A percentile compares a stretch with the other conserved stretches of the same genome.
Evolutionary conservation across 2,888 invertebrate species (phyloP).

Genomic region (Malthinus seriepunctatus): DNA sequence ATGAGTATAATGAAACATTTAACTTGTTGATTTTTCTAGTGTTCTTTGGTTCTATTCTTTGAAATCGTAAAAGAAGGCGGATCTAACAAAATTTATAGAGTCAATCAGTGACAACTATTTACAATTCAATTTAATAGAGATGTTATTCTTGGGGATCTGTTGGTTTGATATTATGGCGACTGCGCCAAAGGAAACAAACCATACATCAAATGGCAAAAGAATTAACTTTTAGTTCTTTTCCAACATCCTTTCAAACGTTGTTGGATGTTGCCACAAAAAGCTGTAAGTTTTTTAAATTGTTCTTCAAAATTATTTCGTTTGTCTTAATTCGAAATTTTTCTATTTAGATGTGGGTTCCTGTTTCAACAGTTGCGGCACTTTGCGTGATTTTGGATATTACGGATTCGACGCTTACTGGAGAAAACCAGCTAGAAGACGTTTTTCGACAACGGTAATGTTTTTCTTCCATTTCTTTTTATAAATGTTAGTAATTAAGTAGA

Average conservation of each 20-base stretch:
- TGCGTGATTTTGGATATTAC: conserved; percentile 47
- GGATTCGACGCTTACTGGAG: conserved; percentile 40
- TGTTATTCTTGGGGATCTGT: conserved; percentile 38
- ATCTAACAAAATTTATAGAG: conserved; percentile 44
- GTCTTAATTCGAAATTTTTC: background rate
- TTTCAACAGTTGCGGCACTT: conserved; percentile 48
- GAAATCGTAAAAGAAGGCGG: conserved; percentile 41
- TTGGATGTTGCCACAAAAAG: conserved; percentile 3
- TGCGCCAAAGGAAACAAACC: conserved; percentile 38
- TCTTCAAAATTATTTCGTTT: background rate
- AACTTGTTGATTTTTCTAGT: conserved; percentile 19
- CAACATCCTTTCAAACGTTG: conserved; percentile 30
- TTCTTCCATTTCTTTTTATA: no score
- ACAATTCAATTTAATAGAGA: conserved; percentile 46
- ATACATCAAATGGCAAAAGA: conserved; percentile 38
- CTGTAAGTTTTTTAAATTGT: background rate
- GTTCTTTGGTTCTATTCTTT: conserved; percentile 10
- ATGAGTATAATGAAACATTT: conserved; percentile 21
- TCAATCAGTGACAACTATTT: conserved; percentile 48
- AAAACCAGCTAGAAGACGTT: conserved; percentile 56
- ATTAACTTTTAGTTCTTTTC: conserved; percentile 35
- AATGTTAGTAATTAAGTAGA: no score
- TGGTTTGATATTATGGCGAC: conserved; percentile 34
- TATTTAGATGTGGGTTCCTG: conserved; percentile 43
- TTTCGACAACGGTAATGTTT: conserved; percentile 54